A percentile compares a stretch with the other conserved stretches of the same genome.
Conservation (phyloP, 2,113 vertebrate genomes). For the Manacus vitellinus region DNA sequence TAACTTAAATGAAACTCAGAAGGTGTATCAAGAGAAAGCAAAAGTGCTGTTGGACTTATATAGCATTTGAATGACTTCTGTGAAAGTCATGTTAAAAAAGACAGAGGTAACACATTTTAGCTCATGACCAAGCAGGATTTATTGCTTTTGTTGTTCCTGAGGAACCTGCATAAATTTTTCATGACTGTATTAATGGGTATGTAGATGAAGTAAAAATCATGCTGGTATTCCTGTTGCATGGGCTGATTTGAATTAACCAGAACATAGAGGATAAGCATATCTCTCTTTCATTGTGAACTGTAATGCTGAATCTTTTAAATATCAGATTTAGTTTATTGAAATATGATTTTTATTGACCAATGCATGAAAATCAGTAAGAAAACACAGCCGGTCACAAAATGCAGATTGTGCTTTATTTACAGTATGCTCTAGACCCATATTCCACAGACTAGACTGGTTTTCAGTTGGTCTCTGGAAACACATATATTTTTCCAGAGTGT, state of each 20-base stretch:
- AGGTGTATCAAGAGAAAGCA: background rate
- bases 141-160: background rate
- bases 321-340: background rate
- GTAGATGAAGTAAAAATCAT: background rate
- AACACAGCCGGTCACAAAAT: background rate
- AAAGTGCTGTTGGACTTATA: background rate
- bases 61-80: background rate
- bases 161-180: background rate
- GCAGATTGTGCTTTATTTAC: background rate
- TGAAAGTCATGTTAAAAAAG: background rate
- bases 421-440: rapidly evolving
- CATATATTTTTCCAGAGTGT: background rate
- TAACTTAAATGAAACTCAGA: background rate
- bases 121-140: background rate
- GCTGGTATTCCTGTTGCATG: background rate
- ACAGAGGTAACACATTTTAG: background rate
- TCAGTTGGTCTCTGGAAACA: background rate
- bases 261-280: background rate
- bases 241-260: background rate
- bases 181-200: background rate
- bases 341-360: background rate
- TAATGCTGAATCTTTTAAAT: background rate
- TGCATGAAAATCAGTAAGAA: background rate
- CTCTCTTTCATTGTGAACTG: background rate
- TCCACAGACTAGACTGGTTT: background rate